Percentiles rank a stretch among this genome's conserved stretches.
These are phyloP conservation scores for Enteromius unitaeniatus DNA, from an alignment of 2,797 vertebrate species.

Conservation along the genomic window DNA sequence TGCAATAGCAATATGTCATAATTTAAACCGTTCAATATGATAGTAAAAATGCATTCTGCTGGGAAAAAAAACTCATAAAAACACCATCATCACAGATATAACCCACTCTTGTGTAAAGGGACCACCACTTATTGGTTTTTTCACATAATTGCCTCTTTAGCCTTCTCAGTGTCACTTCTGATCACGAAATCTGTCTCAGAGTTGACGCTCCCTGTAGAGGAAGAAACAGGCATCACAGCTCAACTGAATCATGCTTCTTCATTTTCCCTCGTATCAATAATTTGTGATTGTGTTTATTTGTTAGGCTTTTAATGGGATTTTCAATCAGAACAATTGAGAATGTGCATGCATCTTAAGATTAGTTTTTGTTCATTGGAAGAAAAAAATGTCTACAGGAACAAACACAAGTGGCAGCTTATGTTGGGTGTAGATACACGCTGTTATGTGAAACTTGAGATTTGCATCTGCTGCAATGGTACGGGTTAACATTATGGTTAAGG, in stretches of 20 bases:
- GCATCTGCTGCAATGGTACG: background rate
- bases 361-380: background rate
- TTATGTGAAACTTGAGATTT: background rate
- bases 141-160: conserved; percentile 44
- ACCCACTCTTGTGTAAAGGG: conserved; percentile 24
- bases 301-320: conserved; percentile 7
- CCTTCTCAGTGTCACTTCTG: conserved; percentile 35
- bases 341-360: conserved; percentile 8
- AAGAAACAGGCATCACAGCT: background rate
- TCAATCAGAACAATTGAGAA: background rate
- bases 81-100: conserved; percentile 1
- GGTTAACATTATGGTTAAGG: background rate
- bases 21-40: conserved; percentile 20
- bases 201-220: conserved; percentile 2
- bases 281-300: conserved; percentile 7
- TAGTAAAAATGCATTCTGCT: conserved; percentile 7
- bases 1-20: background rate
- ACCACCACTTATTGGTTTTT: conserved; percentile 36
- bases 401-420: background rate
- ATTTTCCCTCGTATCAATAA: background rate
- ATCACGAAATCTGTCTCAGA: conserved; percentile 32
- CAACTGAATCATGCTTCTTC: background rate
- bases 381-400: background rate
- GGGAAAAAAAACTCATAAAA: background rate
- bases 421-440: background rate